Conservation (phyloP, 2,113 vertebrate genomes). For the Corythoichthys haematopterus region DNA sequence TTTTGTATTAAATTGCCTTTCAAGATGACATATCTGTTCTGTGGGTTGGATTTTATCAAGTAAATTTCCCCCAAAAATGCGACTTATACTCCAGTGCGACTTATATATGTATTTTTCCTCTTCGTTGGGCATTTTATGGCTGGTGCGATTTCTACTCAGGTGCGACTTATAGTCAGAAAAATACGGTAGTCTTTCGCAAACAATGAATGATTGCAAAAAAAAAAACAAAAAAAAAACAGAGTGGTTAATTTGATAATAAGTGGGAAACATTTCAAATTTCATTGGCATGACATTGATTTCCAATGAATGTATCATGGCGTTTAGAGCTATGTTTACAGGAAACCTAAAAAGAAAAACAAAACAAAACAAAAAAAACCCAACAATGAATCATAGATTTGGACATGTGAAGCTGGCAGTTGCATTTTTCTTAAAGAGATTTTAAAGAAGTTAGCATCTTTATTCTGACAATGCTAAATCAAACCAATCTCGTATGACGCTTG, state of each 20-base stretch:
- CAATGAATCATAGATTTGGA: background rate
- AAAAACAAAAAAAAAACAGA: background rate
- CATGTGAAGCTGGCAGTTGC: slow-evolving; percentile 11
- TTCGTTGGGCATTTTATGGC: too few relatives aligned
- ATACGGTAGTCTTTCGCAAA: background rate
- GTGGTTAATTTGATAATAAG: background rate
- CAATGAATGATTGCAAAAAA: background rate
- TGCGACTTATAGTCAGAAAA: too few relatives aligned
- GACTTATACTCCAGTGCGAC: too few relatives aligned
- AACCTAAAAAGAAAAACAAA: background rate
- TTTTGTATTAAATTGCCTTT: too few relatives aligned
- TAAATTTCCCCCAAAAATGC: too few relatives aligned
- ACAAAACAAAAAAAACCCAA: background rate
- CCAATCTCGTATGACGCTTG: slow-evolving; percentile 40
- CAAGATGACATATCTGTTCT: too few relatives aligned
- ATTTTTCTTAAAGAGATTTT: slow-evolving; percentile 29
- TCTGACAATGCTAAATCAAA: slow-evolving; percentile 37
- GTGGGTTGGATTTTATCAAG: too few relatives aligned
- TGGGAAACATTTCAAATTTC: background rate
- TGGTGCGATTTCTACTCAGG: too few relatives aligned
- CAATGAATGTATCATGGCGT: background rate
- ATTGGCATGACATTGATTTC: background rate
- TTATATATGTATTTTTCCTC: too few relatives aligned
- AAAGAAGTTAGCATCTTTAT: slow-evolving; percentile 35
- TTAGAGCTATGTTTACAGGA: background rate